These are phyloP conservation scores for Monomorium pharaonis DNA, from an alignment of 1,140 invertebrate genomes.

Conservation along the genomic window DNA sequence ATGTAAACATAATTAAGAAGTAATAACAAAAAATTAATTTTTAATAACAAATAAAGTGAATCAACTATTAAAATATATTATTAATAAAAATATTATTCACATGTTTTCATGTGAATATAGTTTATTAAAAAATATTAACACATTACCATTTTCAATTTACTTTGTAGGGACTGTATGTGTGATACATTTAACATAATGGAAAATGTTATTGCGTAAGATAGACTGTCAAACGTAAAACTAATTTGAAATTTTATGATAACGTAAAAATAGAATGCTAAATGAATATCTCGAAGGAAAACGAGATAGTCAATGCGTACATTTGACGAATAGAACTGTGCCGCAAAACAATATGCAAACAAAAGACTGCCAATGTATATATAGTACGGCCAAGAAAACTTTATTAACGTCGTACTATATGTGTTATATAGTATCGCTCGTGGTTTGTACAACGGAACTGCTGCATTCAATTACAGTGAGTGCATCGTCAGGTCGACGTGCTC, in stretches of 20 bases:
- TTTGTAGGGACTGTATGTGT: no score
- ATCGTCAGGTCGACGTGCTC: not conserved
- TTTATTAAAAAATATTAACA: no score
- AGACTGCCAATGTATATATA: conserved; percentile 4
- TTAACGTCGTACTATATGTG: not conserved
- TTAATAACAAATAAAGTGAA: no score
- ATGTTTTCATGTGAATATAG: no score
- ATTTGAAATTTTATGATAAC: not conserved
- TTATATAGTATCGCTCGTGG: conserved; percentile 6
- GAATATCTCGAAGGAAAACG: not conserved
- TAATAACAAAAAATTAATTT: no score
- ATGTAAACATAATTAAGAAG: no score
- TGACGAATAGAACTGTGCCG: not conserved
- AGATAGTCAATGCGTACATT: not conserved
- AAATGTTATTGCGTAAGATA: not conserved
- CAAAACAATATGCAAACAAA: conserved; percentile 39
- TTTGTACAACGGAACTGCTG: not conserved
- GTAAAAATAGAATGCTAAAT: not conserved
- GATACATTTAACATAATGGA: not conserved
- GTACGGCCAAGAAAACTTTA: conserved; percentile 5
- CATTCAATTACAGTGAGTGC: conserved; percentile 25
- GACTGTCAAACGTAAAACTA: not conserved
- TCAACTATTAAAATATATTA: no score
- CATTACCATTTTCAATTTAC: no score
- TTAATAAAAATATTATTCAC: no score